These are phyloP conservation scores for Dioctria linearis DNA, from an alignment of 2,888 invertebrate genomes.

Conservation along the genomic window DNA sequence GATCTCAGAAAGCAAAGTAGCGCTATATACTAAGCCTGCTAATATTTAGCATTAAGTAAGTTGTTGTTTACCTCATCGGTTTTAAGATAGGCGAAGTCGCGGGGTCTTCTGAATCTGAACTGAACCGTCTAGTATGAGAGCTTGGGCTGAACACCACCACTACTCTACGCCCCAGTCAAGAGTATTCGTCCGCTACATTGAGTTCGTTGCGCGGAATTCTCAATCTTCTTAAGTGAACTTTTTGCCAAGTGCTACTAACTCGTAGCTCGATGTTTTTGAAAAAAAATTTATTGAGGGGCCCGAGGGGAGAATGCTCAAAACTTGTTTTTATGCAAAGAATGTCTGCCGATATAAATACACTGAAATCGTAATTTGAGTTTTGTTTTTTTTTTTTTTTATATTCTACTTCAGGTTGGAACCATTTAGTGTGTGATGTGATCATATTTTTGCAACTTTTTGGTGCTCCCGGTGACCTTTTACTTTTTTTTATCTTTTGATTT, in stretches of 20 bases:
- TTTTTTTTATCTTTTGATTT: not conserved
- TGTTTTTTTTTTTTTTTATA: not conserved
- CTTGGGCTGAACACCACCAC: constrained; percentile 22
- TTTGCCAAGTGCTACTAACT: not conserved
- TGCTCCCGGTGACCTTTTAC: not conserved
- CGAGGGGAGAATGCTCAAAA: constrained; percentile 3
- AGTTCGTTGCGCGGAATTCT: constrained; percentile 47
- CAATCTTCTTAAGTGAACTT: not conserved
- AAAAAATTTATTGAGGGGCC: constrained; percentile 17
- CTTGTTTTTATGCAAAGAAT: constrained; percentile 52
- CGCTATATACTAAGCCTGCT: not conserved
- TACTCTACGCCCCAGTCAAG: constrained; percentile 39
- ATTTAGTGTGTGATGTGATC: constrained; percentile 21
- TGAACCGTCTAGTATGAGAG: no score
- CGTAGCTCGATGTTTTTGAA: constrained; percentile 25
- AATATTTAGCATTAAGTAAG: constrained; percentile 43
- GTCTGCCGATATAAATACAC: constrained; percentile 50
- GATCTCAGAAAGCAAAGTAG: not conserved
- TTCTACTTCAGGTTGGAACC: not conserved
- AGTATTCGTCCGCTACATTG: constrained; percentile 38
- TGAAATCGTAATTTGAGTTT: constrained; percentile 45
- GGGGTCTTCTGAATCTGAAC: constrained; percentile 9
- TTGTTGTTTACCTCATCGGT: constrained; percentile 52
- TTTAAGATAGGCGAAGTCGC: constrained; percentile 25
- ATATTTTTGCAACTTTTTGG: constrained; percentile 16